phyloP scores from a whole-genome alignment of 2,888 invertebrate genomes.

The Norana najaformis region DNA sequence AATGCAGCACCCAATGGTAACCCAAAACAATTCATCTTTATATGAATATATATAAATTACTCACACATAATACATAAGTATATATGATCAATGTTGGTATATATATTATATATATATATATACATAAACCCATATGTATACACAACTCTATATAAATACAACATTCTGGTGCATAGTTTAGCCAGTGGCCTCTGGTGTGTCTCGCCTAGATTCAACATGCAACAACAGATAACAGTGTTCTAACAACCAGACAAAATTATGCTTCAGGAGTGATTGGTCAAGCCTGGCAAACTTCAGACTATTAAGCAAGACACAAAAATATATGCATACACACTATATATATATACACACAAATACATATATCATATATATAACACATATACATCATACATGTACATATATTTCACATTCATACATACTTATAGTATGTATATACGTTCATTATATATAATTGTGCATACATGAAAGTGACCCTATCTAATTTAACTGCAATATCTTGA shows the following conservation, averaged over 20 bases:
- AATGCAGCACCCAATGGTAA: not conserved
- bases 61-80: not conserved
- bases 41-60: not conserved
- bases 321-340: too few relatives aligned
- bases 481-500: not conserved
- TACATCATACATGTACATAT: not conserved
- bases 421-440: too few relatives aligned
- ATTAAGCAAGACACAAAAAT: too few relatives aligned
- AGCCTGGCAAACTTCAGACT: not conserved
- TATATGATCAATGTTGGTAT: too few relatives aligned
- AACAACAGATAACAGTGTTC: not conserved
- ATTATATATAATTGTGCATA: too few relatives aligned
- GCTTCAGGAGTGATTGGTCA: not conserved
- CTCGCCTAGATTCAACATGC: not conserved
- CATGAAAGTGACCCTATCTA: not conserved
- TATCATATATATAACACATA: not conserved
- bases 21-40: too few relatives aligned
- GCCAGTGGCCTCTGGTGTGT: not conserved
- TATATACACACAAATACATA: not conserved
- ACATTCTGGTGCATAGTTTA: constrained; percentile 2
- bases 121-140: not conserved
- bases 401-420: not conserved
- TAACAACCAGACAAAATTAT: not conserved
- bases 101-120: too few relatives aligned
- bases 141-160: too few relatives aligned